phyloP scores from a whole-genome alignment of 1,140 invertebrate species.

The Copidosoma floridanum region DNA sequence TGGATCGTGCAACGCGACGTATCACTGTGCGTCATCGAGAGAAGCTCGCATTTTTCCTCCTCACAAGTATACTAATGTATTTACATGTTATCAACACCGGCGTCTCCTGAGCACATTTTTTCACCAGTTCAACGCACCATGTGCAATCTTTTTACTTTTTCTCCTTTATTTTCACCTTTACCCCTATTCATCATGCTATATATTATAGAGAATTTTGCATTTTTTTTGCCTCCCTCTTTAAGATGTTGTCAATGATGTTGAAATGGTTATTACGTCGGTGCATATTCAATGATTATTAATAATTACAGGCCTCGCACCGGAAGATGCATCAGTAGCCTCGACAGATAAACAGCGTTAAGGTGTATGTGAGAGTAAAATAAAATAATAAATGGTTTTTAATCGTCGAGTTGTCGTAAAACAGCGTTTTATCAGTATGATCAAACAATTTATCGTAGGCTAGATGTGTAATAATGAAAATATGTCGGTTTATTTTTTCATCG shows the following conservation, averaged over 20 bases:
- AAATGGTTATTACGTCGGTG: conserved; percentile 23
- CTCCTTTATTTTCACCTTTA: not conserved
- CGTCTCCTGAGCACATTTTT: too few relatives aligned
- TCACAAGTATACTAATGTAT: conserved; percentile 31
- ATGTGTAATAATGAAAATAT: too few relatives aligned
- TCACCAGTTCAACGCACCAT: too few relatives aligned
- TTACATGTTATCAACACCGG: conserved; percentile 32
- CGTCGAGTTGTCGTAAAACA: conserved; percentile 8
- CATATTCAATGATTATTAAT: conserved; percentile 22
- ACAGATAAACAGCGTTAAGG: conserved; percentile 24
- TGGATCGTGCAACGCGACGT: not conserved
- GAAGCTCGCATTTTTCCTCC: conserved; percentile 20
- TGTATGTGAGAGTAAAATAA: too few relatives aligned
- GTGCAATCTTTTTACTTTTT: not conserved
- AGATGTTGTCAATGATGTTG: conserved; percentile 8
- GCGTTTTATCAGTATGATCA: conserved; percentile 14
- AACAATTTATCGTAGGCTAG: conserved; percentile 17
- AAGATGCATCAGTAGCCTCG: conserved; percentile 10
- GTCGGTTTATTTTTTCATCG: conserved; percentile 9
- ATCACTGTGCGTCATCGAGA: not conserved
- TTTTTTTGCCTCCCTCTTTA: not conserved
- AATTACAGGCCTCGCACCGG: too few relatives aligned
- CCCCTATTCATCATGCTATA: too few relatives aligned
- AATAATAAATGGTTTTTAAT: too few relatives aligned
- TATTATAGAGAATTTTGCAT: too few relatives aligned